phyloP scores from a whole-genome alignment of 1,140 invertebrate genomes.

The Limonius californicus region DNA sequence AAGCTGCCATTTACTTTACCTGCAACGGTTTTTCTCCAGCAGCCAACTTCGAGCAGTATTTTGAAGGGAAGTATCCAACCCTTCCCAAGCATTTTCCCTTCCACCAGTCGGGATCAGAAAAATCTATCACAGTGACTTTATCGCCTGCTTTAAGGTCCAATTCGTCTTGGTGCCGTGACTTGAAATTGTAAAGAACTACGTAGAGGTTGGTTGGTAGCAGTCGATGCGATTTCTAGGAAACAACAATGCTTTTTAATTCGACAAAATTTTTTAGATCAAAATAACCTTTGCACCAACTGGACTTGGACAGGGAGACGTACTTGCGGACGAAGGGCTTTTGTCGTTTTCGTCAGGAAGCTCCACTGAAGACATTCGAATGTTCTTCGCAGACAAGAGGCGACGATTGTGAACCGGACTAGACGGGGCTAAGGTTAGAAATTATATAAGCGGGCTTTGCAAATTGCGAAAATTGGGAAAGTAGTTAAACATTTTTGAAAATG shows the following conservation, averaged over 20 bases:
- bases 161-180: conserved; percentile 88
- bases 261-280: not conserved
- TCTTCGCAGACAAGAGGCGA: conserved; percentile 69
- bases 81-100: conserved; percentile 90
- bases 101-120: conserved; percentile 95
- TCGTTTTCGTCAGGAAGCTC: conserved; percentile 89
- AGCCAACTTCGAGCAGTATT: conserved; percentile 86
- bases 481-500: conserved; percentile 25
- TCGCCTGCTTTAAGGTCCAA: conserved; percentile 92
- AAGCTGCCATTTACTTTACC: too few species aligned
- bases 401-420: conserved; percentile 83
- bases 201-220: conserved; percentile 88
- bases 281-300: conserved; percentile 56
- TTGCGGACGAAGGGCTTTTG: conserved; percentile 85
- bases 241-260: not conserved
- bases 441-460: not conserved
- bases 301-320: conserved; percentile 88
- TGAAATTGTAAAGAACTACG: conserved; percentile 94
- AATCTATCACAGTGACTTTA: conserved; percentile 92
- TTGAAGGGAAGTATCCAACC: conserved; percentile 91
- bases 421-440: conserved; percentile 59
- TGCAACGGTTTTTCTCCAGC: conserved; percentile 86
- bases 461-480: not conserved
- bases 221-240: conserved; percentile 72
- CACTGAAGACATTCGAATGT: conserved; percentile 86